A percentile compares a stretch with the other conserved stretches of the same genome.
Evolutionary conservation across 2,797 vertebrate species (phyloP).

Genomic region (Coilia nasus): DNA sequence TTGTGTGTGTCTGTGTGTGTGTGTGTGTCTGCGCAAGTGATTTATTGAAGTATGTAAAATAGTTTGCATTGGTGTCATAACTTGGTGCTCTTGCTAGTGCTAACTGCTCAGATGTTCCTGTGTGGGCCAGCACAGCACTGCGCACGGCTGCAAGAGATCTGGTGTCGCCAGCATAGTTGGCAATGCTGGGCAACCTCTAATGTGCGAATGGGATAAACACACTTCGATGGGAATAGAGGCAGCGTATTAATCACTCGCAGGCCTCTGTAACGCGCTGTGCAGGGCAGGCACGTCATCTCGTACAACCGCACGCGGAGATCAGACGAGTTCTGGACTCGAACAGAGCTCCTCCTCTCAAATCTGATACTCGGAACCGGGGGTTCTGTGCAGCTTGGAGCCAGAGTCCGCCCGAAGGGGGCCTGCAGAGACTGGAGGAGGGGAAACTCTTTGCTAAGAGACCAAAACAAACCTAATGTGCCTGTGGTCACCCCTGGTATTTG

Average conservation of each 20-base stretch:
- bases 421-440: not conserved
- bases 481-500: not conserved
- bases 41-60: not conserved
- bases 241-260: constrained; percentile 1
- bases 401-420: not conserved
- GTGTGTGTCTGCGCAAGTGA: not conserved
- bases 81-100: not conserved
- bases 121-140: constrained; percentile 32
- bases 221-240: constrained; percentile 36
- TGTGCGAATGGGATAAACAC: constrained; percentile 46
- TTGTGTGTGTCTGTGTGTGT: no score
- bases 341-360: no score
- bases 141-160: not conserved
- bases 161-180: constrained; percentile 4
- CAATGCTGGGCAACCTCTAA: constrained; percentile 46
- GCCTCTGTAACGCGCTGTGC: not conserved
- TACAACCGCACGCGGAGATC: not conserved
- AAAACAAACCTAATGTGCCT: constrained; percentile 15
- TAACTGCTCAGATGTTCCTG: constrained; percentile 1
- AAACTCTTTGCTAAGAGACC: constrained; percentile 2
- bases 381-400: not conserved
- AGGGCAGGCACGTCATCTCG: not conserved
- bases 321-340: no score
- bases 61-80: not conserved
- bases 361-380: no score